phyloP scores from a whole-genome alignment of 2,113 vertebrate genomes.

The Ictidomys tridecemlineatus region DNA sequence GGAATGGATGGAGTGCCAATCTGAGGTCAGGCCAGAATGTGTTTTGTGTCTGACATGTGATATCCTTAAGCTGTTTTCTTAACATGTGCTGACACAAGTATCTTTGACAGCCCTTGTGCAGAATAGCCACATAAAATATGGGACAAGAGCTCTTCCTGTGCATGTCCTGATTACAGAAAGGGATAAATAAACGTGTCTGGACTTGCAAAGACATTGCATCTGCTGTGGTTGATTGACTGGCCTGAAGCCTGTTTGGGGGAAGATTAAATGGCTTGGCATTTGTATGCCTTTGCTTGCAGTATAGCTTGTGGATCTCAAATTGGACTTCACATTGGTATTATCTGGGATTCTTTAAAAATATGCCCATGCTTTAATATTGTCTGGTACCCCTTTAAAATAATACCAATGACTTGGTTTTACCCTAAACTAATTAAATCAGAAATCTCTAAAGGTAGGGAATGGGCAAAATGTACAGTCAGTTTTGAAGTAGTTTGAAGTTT shows the following conservation, averaged over 20 bases:
- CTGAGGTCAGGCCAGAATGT: neutral
- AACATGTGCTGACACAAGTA: slow-evolving; percentile 35
- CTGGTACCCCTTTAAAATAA: neutral
- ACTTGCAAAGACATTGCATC: slow-evolving; percentile 24
- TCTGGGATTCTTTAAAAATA: neutral
- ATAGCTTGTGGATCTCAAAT: neutral
- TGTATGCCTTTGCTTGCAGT: neutral
- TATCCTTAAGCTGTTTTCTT: slow-evolving; percentile 51
- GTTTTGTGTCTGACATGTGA: slow-evolving; percentile 60
- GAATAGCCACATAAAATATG: slow-evolving; percentile 32
- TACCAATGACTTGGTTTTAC: neutral
- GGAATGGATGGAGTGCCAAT: neutral
- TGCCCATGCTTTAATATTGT: neutral
- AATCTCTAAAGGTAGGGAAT: neutral
- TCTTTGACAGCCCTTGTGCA: slow-evolving; percentile 37
- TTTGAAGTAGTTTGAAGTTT: slow-evolving; percentile 5
- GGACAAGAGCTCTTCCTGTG: neutral
- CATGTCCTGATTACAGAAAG: neutral
- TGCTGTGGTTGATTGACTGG: slow-evolving; percentile 20
- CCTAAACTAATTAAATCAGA: neutral
- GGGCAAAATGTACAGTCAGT: accelerated
- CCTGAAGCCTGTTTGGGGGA: neutral
- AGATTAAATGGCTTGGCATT: neutral
- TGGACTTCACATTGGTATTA: neutral
- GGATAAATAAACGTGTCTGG: neutral